Conservation (phyloP, 2,888 invertebrate species). For the Noctua comes region DNA sequence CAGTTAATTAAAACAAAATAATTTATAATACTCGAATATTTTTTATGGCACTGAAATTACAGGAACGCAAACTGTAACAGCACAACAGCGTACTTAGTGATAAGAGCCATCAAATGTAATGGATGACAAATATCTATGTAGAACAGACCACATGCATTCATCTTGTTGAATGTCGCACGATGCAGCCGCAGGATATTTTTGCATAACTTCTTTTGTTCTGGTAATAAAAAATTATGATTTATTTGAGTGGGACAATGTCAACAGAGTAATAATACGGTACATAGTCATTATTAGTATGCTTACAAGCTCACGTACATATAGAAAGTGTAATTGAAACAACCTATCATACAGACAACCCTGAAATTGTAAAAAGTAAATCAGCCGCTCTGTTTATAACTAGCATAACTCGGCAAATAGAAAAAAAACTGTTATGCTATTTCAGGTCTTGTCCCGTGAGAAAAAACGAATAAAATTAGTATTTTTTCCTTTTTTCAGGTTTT, state of each 20-base stretch:
- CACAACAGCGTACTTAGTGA: neutral
- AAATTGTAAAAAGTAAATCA: neutral
- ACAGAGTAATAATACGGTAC: neutral
- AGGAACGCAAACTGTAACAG: neutral
- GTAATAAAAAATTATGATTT: neutral
- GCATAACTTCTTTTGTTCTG: neutral
- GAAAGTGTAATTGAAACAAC: neutral
- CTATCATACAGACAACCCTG: neutral
- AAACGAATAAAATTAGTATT: no score
- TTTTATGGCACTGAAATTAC: neutral
- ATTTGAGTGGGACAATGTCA: neutral
- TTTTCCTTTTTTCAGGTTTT: neutral
- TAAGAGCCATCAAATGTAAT: neutral
- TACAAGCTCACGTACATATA: neutral
- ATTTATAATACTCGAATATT: neutral
- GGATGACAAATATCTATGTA: neutral
- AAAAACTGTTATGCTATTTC: neutral
- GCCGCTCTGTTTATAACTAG: neutral
- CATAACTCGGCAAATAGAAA: neutral
- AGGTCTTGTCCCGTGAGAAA: neutral
- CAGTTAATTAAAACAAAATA: neutral
- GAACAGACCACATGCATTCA: neutral
- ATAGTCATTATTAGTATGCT: neutral
- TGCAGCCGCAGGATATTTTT: neutral
- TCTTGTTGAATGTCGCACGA: neutral